Conservation (phyloP, 2,113 vertebrate genomes). For the Thamnaconus septentrionalis region DNA sequence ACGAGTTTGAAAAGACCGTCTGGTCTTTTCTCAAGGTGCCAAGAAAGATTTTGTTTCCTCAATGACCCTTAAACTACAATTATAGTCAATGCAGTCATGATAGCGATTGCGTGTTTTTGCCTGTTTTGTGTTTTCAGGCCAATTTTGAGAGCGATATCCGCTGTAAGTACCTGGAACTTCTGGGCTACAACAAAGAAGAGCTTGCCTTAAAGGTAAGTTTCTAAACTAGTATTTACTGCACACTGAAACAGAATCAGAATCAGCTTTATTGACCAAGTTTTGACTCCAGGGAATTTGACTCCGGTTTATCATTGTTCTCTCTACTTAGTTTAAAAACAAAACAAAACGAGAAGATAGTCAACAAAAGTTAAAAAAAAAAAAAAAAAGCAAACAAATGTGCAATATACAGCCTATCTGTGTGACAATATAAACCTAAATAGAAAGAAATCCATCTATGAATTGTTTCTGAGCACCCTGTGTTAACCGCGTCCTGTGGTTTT, state of each 20-base stretch:
- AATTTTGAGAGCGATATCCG: slow-evolving; percentile 92
- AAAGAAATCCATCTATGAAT: no score
- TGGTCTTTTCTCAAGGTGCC: slow-evolving; percentile 96
- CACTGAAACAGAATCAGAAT: no score
- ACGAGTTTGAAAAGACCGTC: slow-evolving; percentile 87
- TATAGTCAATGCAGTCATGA: not conserved
- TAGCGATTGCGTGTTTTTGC: not conserved
- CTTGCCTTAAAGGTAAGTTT: slow-evolving; percentile 85
- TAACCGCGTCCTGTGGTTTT: not conserved
- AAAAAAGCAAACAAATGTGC: no score
- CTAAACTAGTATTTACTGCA: no score
- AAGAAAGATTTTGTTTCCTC: not conserved
- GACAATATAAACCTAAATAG: no score
- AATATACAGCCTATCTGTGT: no score
- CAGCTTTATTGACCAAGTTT: no score
- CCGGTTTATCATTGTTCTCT: no score
- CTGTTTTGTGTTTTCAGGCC: slow-evolving; percentile 73
- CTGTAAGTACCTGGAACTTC: slow-evolving; percentile 88
- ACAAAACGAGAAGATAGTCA: no score
- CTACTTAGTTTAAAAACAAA: no score
- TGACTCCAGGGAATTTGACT: no score
- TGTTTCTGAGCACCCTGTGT: not conserved
- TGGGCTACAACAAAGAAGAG: slow-evolving; percentile 92
- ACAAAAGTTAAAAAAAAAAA: no score
- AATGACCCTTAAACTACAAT: not conserved